A percentile compares a stretch with the other conserved stretches of the same genome.
phyloP scores from a whole-genome alignment of 2,888 invertebrate species.

The Diloba caeruleocephala region DNA sequence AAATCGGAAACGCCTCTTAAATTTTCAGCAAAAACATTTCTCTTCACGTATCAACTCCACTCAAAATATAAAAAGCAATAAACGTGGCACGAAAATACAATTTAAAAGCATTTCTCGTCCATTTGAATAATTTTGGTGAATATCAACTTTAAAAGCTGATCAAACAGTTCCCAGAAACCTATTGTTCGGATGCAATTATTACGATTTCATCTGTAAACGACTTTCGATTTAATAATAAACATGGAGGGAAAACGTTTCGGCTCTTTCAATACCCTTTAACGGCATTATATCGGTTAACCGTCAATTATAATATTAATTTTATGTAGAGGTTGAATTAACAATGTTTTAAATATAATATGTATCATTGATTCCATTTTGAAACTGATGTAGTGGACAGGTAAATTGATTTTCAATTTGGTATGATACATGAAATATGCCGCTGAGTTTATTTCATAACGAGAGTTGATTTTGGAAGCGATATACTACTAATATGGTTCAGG shows the following conservation, averaged over 20 bases:
- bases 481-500: no score
- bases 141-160: slow-evolving; percentile 49
- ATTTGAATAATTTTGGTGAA: slow-evolving; percentile 30
- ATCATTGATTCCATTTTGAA: slow-evolving; percentile 26
- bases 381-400: slow-evolving; percentile 19
- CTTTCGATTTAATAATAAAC: slow-evolving; percentile 32
- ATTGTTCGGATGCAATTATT: slow-evolving; percentile 49
- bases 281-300: slow-evolving; percentile 12
- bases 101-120: slow-evolving; percentile 23
- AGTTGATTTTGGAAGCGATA: slow-evolving; percentile 6
- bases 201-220: slow-evolving; percentile 29
- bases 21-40: slow-evolving; percentile 16
- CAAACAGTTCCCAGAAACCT: slow-evolving; percentile 30
- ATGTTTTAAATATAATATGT: slow-evolving; percentile 2
- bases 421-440: slow-evolving; percentile 9
- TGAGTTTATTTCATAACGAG: no score
- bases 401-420: slow-evolving; percentile 39
- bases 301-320: slow-evolving; percentile 27
- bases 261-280: slow-evolving; percentile 15
- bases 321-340: no score
- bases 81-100: slow-evolving; percentile 26
- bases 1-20: slow-evolving; percentile 18
- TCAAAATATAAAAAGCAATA: slow-evolving; percentile 27
- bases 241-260: slow-evolving; percentile 1
- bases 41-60: slow-evolving; percentile 16